Percentiles rank a stretch among this genome's conserved stretches.
phyloP scores from a whole-genome alignment of 1,140 invertebrate species.

The Diorhabda elongata region DNA sequence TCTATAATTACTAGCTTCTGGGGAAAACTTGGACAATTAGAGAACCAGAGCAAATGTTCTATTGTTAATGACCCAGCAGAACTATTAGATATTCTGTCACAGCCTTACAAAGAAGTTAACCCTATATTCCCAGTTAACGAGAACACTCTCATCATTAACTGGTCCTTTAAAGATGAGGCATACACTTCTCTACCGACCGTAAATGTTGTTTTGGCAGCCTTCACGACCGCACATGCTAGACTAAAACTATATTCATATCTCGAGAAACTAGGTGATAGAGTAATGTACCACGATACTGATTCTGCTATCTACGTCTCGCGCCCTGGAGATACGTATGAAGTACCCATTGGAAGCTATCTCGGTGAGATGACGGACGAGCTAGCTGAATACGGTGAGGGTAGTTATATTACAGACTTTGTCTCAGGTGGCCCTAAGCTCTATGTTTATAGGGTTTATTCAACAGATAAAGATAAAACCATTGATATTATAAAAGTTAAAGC shows the following conservation, averaged over 20 bases:
- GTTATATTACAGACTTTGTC: conserved; percentile 24
- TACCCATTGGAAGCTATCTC: conserved; percentile 35
- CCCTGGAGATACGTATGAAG: conserved; percentile 21
- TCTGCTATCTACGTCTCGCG: conserved; percentile 34
- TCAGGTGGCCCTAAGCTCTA: conserved; percentile 42
- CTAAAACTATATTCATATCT: conserved; percentile 41
- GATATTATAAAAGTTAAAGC: conserved; percentile 12
- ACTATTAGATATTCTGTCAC: conserved; percentile 32
- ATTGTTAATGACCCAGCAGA: conserved; percentile 16
- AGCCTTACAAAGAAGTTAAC: conserved; percentile 30
- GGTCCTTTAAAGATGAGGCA: conserved; percentile 21
- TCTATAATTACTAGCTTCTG: conserved; percentile 24
- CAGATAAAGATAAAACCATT: background rate
- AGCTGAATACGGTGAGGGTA: conserved; percentile 19
- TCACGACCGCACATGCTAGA: conserved; percentile 42
- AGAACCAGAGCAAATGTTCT: conserved; percentile 6
- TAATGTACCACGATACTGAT: conserved; percentile 49
- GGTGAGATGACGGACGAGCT: conserved; percentile 42
- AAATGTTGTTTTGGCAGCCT: conserved; percentile 42
- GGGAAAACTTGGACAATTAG: conserved; percentile 24
- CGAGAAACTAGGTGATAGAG: conserved; percentile 39
- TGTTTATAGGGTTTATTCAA: conserved; percentile 9
- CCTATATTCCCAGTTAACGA: conserved; percentile 31
- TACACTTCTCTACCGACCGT: conserved; percentile 18
- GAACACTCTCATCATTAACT: conserved; percentile 33